A percentile compares a stretch with the other conserved stretches of the same genome.
Evolutionary conservation across 2,113 vertebrate genomes (phyloP).

Genomic region (Cacatua alba): DNA sequence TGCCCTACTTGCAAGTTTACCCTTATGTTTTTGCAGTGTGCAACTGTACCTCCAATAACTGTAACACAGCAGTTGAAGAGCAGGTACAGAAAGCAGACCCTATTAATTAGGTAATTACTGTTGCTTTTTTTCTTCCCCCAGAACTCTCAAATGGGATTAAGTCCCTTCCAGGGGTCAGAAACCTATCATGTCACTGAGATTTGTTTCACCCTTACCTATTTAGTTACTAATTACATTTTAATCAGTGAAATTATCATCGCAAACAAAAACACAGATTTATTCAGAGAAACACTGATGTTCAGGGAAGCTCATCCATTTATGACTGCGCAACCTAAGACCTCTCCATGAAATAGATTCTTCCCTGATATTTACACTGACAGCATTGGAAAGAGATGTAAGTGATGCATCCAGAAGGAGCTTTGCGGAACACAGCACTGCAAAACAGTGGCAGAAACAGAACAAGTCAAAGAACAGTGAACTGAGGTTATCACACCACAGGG

Average conservation of each 20-base stretch:
- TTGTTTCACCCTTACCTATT: not conserved
- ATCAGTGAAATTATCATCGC: not conserved
- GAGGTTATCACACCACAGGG: too few relatives aligned
- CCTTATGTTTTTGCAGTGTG: not conserved
- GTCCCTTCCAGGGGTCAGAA: conserved; percentile 3
- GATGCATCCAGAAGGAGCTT: not conserved
- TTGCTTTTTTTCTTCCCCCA: not conserved
- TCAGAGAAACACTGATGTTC: not conserved
- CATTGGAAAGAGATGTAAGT: not conserved
- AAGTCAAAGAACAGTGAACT: not conserved
- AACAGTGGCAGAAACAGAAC: not conserved
- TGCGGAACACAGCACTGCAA: not conserved
- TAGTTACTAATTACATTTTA: conserved; percentile 29
- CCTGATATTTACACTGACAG: fast-evolving
- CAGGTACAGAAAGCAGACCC: not conserved
- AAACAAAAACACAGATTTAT: not conserved
- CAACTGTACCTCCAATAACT: not conserved
- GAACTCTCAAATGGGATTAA: not conserved
- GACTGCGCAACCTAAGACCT: not conserved
- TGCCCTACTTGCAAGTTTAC: conserved; percentile 11
- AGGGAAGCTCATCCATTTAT: not conserved
- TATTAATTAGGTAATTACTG: conserved; percentile 30
- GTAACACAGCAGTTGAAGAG: not conserved
- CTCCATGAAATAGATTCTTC: not conserved
- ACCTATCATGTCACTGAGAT: not conserved